Evolutionary conservation across 2,113 vertebrate species (phyloP).

Genomic region (Catharus minimus): DNA sequence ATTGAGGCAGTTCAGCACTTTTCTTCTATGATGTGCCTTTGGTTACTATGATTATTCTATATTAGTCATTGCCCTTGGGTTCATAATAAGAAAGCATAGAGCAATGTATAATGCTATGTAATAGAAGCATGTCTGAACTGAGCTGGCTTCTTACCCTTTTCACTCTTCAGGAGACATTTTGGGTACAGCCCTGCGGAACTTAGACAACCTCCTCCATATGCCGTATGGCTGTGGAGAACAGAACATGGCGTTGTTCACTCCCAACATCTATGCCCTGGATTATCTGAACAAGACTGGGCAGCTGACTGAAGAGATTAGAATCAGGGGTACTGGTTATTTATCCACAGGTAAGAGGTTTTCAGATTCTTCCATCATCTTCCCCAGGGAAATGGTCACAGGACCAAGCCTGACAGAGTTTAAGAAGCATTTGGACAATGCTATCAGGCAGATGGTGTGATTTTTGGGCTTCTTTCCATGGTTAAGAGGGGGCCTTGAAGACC

Average conservation of each 20-base stretch:
- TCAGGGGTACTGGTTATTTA: conserved; percentile 71
- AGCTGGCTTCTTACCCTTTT: neutral
- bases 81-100: neutral
- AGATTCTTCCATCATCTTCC: neutral
- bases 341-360: conserved; percentile 73
- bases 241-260: conserved; percentile 84
- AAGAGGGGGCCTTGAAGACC: neutral
- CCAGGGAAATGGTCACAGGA: neutral
- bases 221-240: conserved; percentile 84
- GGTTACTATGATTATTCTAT: neutral
- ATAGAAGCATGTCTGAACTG: neutral
- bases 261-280: conserved; percentile 81
- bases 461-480: neutral
- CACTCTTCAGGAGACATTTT: conserved; percentile 81
- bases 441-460: neutral
- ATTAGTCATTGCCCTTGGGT: neutral
- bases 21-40: neutral
- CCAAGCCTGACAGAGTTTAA: neutral
- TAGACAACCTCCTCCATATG: conserved; percentile 80
- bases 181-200: conserved; percentile 80
- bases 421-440: neutral
- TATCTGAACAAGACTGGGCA: conserved; percentile 82
- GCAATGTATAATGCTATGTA: neutral
- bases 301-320: conserved; percentile 71
- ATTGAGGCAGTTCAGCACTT: neutral